Percentiles rank a stretch among this genome's conserved stretches.
Conservation (phyloP, 2,113 vertebrate genomes). For the Xerus inauris region DNA sequence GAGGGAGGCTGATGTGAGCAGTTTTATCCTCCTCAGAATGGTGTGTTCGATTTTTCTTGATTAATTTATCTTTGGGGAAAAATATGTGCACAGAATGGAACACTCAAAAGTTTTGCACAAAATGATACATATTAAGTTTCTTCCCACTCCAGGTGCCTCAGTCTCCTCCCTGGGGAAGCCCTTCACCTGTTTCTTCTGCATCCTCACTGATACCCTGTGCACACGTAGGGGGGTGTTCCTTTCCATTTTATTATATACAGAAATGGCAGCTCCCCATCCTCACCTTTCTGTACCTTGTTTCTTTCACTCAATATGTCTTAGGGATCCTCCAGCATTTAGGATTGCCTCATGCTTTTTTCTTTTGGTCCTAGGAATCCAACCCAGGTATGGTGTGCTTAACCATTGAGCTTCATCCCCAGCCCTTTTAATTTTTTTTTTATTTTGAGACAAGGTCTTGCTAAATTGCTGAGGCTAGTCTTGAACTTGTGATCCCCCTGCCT, state of each 20-base stretch:
- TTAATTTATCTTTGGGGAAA: slow-evolving; percentile 2
- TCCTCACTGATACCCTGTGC: not conserved
- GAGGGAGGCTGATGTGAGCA: not conserved
- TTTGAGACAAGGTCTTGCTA: not conserved
- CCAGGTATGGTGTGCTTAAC: no score
- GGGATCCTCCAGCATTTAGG: not conserved
- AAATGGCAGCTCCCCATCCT: not conserved
- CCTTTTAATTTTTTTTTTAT: not conserved
- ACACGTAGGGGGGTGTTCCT: not conserved
- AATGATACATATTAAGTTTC: not conserved
- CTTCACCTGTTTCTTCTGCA: not conserved
- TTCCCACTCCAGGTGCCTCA: not conserved
- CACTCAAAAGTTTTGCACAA: not conserved
- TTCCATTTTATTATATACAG: not conserved
- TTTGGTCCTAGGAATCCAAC: not conserved
- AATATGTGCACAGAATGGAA: not conserved
- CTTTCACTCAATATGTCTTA: not conserved
- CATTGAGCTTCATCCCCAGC: no score
- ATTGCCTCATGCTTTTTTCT: not conserved
- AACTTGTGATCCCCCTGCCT: not conserved
- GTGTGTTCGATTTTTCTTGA: not conserved
- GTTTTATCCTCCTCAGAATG: slow-evolving; percentile 10
- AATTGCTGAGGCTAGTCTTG: not conserved
- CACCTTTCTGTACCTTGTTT: not conserved
- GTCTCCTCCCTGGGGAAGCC: not conserved